Conservation (phyloP, 2,888 invertebrate genomes). For the Sminthurinus aureus region DNA sequence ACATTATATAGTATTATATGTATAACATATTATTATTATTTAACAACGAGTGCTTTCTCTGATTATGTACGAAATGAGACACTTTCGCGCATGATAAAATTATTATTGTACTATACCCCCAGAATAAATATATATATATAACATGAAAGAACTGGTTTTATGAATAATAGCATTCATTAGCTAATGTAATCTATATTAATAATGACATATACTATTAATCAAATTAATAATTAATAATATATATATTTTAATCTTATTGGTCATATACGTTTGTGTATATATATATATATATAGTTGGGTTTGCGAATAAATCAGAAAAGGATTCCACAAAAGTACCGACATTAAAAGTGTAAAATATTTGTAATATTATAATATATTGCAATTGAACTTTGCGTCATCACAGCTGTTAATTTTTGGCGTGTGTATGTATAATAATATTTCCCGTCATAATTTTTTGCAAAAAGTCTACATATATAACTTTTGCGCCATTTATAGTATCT, state of each 20-base stretch:
- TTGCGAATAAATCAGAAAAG: background rate
- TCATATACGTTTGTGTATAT: background rate
- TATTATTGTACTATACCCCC: constrained; percentile 9
- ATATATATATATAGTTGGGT: background rate
- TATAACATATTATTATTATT: background rate
- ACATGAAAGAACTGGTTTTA: constrained; percentile 11
- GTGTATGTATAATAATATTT: background rate
- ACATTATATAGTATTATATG: background rate
- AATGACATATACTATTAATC: background rate
- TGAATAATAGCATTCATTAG: background rate
- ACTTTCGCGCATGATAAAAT: background rate
- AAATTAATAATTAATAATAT: constrained; percentile 1
- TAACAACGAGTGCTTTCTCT: background rate
- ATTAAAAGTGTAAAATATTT: background rate
- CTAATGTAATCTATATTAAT: background rate
- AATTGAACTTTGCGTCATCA: constrained; percentile 41
- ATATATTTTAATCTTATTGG: constrained; percentile 4
- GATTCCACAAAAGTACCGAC: constrained; percentile 9
- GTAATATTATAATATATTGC: constrained; percentile 27
- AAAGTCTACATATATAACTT: background rate
- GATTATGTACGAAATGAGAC: background rate
- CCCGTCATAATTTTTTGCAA: constrained; percentile 1
- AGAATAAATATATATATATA: background rate
- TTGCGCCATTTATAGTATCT: background rate
- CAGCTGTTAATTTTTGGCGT: constrained; percentile 38